Evolutionary conservation across 2,113 vertebrate species (phyloP).

Genomic region (Marmota flaviventris): DNA sequence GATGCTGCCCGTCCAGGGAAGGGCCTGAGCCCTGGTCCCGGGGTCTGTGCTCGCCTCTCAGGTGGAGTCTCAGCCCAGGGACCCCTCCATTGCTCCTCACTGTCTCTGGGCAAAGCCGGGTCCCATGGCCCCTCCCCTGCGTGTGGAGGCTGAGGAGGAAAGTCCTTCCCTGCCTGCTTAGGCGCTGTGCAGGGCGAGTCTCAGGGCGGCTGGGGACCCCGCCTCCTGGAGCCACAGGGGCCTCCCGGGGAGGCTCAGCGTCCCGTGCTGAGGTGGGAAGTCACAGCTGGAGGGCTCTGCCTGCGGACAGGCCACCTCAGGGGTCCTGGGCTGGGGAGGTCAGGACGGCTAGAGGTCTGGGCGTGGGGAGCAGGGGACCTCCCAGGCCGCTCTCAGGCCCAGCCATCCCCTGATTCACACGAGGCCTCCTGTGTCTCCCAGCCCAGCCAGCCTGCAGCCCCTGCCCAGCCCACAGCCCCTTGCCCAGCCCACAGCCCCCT

Average conservation of each 20-base stretch:
- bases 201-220: neutral
- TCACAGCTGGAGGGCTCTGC: accelerated
- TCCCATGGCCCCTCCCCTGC: neutral
- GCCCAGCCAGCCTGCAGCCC: too few species aligned
- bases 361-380: accelerated
- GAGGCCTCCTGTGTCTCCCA: too few species aligned
- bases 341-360: too few species aligned
- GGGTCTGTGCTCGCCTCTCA: neutral
- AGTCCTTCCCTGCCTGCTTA: neutral
- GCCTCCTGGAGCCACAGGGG: neutral
- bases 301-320: accelerated
- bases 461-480: too few species aligned
- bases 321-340: too few species aligned
- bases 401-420: neutral
- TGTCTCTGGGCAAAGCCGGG: neutral
- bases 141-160: neutral
- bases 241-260: neutral
- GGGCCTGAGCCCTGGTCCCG: neutral
- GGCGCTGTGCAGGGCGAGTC: neutral
- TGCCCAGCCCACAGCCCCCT: neutral
- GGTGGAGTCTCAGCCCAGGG: neutral
- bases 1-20: neutral
- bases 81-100: neutral
- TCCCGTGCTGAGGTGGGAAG: neutral
- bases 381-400: neutral